Evolutionary conservation across 2,888 invertebrate species (phyloP).

Genomic region (Coremacera marginata): DNA sequence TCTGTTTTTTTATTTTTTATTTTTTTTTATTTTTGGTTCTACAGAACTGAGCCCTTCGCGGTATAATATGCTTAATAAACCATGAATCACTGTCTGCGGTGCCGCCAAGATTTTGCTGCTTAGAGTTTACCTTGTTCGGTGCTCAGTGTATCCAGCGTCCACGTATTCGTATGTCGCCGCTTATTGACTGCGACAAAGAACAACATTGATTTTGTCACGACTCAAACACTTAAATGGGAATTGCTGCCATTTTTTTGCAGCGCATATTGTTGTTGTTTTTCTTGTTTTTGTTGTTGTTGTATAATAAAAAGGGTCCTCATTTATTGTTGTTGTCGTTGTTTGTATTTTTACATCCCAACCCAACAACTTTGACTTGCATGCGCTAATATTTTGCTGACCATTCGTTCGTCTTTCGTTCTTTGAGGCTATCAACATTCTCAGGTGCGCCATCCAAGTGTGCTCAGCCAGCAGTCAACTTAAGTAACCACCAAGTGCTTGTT

Average conservation of each 20-base stretch:
- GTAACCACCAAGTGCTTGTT: not conserved
- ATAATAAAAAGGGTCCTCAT: constrained; percentile 2
- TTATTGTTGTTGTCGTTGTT: constrained; percentile 33
- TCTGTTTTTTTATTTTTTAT: not conserved
- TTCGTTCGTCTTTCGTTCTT: constrained; percentile 39
- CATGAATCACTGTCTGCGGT: constrained; percentile 62
- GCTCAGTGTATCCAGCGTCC: not conserved
- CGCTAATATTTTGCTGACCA: constrained; percentile 48
- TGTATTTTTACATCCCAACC: constrained; percentile 26
- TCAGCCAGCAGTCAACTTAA: constrained; percentile 16
- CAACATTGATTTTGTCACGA: constrained; percentile 58
- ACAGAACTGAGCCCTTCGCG: constrained; percentile 31
- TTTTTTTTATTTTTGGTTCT: not conserved
- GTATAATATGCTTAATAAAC: constrained; percentile 68
- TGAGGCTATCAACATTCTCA: constrained; percentile 68
- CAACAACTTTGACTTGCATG: constrained; percentile 33
- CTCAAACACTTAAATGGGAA: constrained; percentile 50
- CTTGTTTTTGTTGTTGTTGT: constrained; percentile 12
- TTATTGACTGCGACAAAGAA: constrained; percentile 51
- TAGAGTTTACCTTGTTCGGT: constrained; percentile 30
- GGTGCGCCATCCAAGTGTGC: constrained; percentile 58
- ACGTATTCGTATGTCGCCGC: constrained; percentile 34
- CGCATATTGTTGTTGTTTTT: constrained; percentile 21
- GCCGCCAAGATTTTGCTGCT: constrained; percentile 51
- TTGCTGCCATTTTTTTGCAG: constrained; percentile 26